A percentile compares a stretch with the other conserved stretches of the same genome.
These are phyloP conservation scores for Druon quercuslanigerum DNA, from an alignment of 1,140 invertebrate genomes.

Conservation along the genomic window DNA sequence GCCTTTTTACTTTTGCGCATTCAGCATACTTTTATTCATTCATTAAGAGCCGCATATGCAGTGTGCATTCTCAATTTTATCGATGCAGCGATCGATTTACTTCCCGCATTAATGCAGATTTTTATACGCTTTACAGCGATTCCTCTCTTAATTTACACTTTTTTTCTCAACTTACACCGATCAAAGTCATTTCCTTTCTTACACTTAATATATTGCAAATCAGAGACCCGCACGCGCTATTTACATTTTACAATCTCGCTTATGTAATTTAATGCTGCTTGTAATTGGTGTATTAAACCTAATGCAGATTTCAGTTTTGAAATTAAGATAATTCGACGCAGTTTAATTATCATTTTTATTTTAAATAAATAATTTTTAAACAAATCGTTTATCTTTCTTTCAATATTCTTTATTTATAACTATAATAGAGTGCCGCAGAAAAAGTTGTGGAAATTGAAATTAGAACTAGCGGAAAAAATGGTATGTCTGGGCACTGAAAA, in stretches of 20 bases:
- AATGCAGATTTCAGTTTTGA: too few species aligned
- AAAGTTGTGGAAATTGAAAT: too few species aligned
- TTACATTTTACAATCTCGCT: constrained; percentile 43
- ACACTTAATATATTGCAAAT: neutral
- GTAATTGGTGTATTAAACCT: too few species aligned
- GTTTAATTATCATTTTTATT: too few species aligned
- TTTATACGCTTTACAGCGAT: constrained; percentile 27
- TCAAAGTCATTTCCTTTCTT: neutral
- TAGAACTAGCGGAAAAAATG: too few species aligned
- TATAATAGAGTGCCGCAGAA: too few species aligned
- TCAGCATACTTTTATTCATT: constrained; percentile 35
- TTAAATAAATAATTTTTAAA: too few species aligned
- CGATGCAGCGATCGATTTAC: constrained; percentile 60
- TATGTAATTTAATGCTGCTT: too few species aligned
- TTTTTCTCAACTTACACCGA: constrained; percentile 9
- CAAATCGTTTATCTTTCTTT: too few species aligned
- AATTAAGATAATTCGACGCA: too few species aligned
- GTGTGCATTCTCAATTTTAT: constrained; percentile 68
- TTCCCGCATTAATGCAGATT: constrained; percentile 39
- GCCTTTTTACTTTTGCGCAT: neutral
- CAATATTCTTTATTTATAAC: too few species aligned
- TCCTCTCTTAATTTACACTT: constrained; percentile 37
- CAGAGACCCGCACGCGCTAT: neutral
- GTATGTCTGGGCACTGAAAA: too few species aligned
- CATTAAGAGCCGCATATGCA: constrained; percentile 44